These are phyloP conservation scores for Hydrolagus colliei DNA, from an alignment of 2,797 vertebrate species.

Conservation along the genomic window DNA sequence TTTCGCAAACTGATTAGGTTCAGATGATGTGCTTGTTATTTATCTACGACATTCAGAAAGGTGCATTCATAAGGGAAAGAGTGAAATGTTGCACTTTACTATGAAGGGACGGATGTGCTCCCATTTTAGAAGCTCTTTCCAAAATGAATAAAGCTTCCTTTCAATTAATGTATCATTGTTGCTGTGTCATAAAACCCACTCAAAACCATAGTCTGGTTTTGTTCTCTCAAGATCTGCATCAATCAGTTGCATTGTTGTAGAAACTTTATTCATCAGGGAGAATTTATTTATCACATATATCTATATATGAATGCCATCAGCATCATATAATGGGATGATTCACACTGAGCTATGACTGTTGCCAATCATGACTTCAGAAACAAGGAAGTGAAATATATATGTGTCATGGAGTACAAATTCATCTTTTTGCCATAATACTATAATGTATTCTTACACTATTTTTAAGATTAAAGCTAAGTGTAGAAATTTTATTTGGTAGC, in stretches of 20 bases:
- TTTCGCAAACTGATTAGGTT: no score
- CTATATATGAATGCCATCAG: neutral
- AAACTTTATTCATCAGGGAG: neutral
- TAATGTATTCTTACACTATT: neutral
- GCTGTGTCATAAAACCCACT: neutral
- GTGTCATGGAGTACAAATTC: neutral
- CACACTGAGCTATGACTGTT: neutral
- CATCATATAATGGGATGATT: neutral
- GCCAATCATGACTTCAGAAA: neutral
- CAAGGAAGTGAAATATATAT: neutral
- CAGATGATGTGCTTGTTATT: no score
- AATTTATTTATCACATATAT: neutral
- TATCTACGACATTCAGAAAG: no score
- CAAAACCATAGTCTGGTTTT: neutral
- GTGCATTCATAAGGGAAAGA: no score
- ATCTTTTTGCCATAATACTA: neutral
- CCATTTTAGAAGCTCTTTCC: no score
- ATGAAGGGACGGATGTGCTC: no score
- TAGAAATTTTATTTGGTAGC: neutral
- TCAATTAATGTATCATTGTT: no score
- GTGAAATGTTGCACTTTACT: no score
- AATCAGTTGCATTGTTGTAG: neutral
- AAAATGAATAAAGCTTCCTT: no score
- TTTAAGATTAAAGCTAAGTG: neutral
- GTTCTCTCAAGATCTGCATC: neutral